Evolutionary conservation across 2,797 vertebrate genomes (phyloP).

Genomic region (Tokudaia tokunoshimensis): DNA sequence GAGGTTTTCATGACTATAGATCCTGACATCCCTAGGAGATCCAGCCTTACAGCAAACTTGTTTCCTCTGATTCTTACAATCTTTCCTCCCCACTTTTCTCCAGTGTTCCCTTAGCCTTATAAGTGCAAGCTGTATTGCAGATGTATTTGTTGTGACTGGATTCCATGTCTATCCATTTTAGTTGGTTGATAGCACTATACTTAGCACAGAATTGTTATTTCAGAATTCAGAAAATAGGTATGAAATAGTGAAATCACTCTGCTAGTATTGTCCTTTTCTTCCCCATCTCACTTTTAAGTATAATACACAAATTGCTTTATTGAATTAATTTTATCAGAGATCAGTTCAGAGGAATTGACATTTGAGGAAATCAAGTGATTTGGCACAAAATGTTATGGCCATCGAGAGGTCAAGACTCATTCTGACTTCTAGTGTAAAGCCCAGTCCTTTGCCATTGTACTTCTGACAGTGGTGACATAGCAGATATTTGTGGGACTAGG

Average conservation of each 20-base stretch:
- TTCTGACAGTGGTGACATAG: neutral
- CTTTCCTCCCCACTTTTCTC: too few species aligned
- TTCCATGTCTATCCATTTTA: neutral
- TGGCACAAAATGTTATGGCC: neutral
- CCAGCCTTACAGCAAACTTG: neutral
- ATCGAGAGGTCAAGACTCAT: neutral
- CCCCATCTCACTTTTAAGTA: neutral
- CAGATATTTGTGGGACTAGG: conserved; percentile 13
- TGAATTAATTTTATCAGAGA: neutral
- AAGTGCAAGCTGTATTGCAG: neutral
- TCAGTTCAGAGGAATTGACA: conserved; percentile 4
- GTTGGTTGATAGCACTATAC: neutral
- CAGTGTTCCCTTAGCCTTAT: neutral
- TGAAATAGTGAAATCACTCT: neutral
- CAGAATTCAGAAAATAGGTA: neutral
- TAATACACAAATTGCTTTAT: neutral
- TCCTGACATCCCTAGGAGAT: neutral
- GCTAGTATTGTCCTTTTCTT: neutral
- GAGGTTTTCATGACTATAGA: neutral
- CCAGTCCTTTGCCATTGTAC: conserved; percentile 20
- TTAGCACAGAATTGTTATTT: conserved; percentile 27
- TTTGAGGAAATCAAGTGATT: conserved; percentile 47
- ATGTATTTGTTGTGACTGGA: neutral
- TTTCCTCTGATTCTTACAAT: neutral
- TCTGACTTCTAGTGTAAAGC: conserved; percentile 49